Evolutionary conservation across 2,113 vertebrate genomes (phyloP), one percentile per base, ranked within the genome.

Genomic region (Dromaius novaehollandiae): DNA sequence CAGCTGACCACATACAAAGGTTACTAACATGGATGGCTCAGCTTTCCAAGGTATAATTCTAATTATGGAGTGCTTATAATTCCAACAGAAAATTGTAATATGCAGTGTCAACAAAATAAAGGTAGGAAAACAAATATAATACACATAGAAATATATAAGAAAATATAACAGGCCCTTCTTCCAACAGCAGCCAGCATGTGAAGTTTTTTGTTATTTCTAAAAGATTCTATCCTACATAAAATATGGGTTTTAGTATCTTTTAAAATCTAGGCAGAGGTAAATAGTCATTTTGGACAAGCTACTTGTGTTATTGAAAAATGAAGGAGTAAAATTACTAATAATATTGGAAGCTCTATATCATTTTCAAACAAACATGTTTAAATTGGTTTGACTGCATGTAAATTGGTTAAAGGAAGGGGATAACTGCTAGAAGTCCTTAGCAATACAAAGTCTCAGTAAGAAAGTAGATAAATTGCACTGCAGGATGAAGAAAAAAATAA

Each of bases 381-480:
- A 91, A 89, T 64, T 89, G n/a, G 4, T 53, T 86, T 90, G 50
- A 61, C 38, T 92, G 1, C 51, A 42, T 90, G n/a, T 34, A 94
- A 95, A 96, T 90, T 94, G 86, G 76, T 90, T 96, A 85, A 26
- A 92, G 71, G 16, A 89, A 74, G 32, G 34, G 53, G n/a, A 4
- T 93, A 84, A 90, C 50, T 81, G 42, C n/a, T 77, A 22, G n/a
- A 93, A 93, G 34, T 94, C 42, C 85, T 86, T 90, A 91, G 38
- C 55, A 81, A 86, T 81, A 96, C 18, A 48, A 85, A 86, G 14
- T 82, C 53, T 92, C 81, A 95, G 44, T 95, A 73, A 68, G 44
- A 86, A 88, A 58, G 40, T 2, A 89, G 38, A 90, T 81, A 93
- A 92, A 94, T 55, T 61, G 5, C 46, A 78, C 32, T 75, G 8